These are phyloP conservation scores for Cacoxenus indagator DNA, from an alignment of 2,888 invertebrate genomes.

Conservation along the genomic window DNA sequence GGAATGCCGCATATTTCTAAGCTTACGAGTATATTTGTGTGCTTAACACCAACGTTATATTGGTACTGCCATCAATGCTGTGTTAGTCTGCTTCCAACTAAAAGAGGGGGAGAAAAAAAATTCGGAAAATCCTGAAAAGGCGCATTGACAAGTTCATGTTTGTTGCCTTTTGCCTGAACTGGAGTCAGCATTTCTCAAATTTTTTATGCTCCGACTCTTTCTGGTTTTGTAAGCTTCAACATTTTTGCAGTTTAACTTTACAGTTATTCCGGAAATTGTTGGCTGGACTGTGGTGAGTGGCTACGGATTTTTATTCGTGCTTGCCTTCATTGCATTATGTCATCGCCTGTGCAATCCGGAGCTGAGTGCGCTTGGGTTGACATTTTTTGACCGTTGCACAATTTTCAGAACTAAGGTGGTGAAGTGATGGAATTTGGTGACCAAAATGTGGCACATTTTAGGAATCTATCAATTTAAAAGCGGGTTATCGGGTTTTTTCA, in stretches of 20 bases:
- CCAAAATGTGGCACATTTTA: too few species aligned
- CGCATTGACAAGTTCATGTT: conserved; percentile 16
- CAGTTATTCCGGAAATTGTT: conserved; percentile 51
- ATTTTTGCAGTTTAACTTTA: conserved; percentile 40
- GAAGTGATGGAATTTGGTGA: background rate
- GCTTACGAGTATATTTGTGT: background rate
- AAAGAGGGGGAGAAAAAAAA: background rate
- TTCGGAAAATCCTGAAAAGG: background rate
- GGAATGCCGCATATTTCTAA: background rate
- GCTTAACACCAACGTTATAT: background rate
- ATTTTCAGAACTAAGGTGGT: background rate
- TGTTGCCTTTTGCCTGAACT: background rate
- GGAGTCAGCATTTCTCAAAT: background rate
- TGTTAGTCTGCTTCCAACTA: background rate
- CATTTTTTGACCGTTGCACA: background rate
- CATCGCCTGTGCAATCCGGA: background rate
- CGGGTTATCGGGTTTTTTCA: too few species aligned
- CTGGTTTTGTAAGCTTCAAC: background rate
- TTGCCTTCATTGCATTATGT: background rate
- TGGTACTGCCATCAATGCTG: conserved; percentile 4
- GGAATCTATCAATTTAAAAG: too few species aligned
- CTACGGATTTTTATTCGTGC: background rate
- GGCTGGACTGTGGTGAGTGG: conserved; percentile 21
- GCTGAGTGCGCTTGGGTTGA: background rate
- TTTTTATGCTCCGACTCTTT: background rate